phyloP scores from a whole-genome alignment of 2,888 invertebrate species.

The Corbicula japonica region DNA sequence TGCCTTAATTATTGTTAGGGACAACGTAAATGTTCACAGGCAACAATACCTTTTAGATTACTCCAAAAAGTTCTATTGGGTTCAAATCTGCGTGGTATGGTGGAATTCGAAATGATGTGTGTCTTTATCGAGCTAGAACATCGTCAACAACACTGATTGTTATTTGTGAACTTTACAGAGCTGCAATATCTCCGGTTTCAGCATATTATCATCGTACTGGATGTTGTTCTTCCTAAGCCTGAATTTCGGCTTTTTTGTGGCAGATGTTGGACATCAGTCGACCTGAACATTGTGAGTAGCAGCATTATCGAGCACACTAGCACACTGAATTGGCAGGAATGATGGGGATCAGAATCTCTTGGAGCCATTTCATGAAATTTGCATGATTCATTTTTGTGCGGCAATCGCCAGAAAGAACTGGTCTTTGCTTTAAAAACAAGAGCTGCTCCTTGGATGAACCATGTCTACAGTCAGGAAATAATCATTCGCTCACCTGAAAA shows the following conservation, averaged over 20 bases:
- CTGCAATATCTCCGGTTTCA: conserved; percentile 12
- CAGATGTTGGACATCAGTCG: conserved; percentile 18
- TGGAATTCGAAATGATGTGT: conserved; percentile 9
- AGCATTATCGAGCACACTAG: conserved; percentile 19
- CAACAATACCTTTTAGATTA: conserved; percentile 9
- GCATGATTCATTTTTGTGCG: conserved; percentile 11
- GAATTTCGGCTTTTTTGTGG: conserved; percentile 11
- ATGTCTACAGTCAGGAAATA: conserved; percentile 4
- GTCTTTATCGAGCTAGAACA: conserved; percentile 1
- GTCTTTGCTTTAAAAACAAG: conserved; percentile 6
- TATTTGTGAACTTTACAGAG: conserved; percentile 13
- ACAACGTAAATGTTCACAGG: neutral
- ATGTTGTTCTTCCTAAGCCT: neutral
- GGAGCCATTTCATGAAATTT: conserved; percentile 23
- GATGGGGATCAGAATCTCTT: conserved; percentile 16
- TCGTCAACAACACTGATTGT: conserved; percentile 2
- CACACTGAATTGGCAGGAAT: conserved; percentile 3
- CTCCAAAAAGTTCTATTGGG: conserved; percentile 30
- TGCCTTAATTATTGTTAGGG: neutral
- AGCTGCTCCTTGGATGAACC: conserved; percentile 11
- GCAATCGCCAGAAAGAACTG: conserved; percentile 2
- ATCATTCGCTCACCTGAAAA: conserved; percentile 19
- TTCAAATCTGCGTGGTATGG: conserved; percentile 32
- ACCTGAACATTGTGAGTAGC: conserved; percentile 16
- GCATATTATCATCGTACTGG: neutral